Percentiles rank a stretch among this genome's conserved stretches.
Conservation (phyloP, 2,888 invertebrate genomes). For the Caenorhabditis imperialis region DNA sequence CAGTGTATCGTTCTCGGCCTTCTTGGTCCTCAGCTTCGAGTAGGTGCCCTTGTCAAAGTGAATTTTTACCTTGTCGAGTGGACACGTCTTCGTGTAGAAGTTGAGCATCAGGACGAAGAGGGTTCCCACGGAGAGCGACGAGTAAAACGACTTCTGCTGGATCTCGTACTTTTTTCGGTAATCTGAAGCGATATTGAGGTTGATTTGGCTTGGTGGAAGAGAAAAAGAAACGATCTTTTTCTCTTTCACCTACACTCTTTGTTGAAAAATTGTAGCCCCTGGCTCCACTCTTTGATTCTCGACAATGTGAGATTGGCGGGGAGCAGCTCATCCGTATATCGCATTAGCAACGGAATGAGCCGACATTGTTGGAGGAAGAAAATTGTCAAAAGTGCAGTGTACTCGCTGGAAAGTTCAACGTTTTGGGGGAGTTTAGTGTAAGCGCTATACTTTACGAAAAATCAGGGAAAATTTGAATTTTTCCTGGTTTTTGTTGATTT, state of each 20-base stretch:
- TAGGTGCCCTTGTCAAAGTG: background rate
- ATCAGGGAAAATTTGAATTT: no score
- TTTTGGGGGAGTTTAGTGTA: background rate
- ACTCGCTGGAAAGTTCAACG: background rate
- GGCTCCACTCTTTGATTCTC: background rate
- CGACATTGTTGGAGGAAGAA: conserved; percentile 3
- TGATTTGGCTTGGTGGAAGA: background rate
- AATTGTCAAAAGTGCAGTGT: background rate
- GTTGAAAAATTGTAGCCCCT: background rate
- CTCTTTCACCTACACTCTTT: background rate
- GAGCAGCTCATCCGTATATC: background rate
- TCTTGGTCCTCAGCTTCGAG: no score
- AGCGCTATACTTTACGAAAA: background rate
- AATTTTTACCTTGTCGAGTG: background rate
- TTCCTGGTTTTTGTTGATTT: no score
- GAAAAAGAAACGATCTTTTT: no score
- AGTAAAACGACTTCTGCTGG: no score
- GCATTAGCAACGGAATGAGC: conserved; percentile 3
- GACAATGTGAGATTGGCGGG: background rate
- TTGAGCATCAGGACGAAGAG: background rate
- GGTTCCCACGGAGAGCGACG: no score
- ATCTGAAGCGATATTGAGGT: background rate
- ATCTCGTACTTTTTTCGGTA: background rate
- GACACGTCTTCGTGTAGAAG: background rate
- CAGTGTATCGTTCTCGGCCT: no score